These are phyloP conservation scores for Falco novaeseelandiae DNA, from an alignment of 2,797 vertebrate species.

Conservation along the genomic window DNA sequence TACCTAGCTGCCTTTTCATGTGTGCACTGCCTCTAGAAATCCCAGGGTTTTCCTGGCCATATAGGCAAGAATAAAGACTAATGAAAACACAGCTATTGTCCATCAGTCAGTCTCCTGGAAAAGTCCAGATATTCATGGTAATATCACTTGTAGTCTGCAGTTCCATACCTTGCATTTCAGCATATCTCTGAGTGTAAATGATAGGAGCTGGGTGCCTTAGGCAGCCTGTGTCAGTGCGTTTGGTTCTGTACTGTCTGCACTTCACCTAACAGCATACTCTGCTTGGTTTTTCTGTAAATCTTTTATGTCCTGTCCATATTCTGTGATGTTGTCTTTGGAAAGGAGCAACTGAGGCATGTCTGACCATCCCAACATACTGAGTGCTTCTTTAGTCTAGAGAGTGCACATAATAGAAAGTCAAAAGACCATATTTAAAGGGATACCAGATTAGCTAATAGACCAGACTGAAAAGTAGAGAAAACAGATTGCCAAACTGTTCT, in stretches of 20 bases:
- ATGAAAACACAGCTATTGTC: not conserved
- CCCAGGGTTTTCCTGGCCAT: not conserved
- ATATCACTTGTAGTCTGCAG: not conserved
- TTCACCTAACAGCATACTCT: not conserved
- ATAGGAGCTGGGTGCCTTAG: not conserved
- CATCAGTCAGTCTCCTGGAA: not conserved
- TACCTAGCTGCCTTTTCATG: not conserved
- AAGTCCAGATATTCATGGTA: not conserved
- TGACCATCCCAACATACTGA: not conserved
- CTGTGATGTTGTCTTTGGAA: not conserved
- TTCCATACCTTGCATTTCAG: not conserved
- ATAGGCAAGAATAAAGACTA: not conserved
- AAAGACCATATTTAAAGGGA: not conserved
- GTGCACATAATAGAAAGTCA: not conserved
- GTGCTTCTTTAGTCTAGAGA: not conserved
- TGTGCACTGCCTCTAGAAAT: not conserved
- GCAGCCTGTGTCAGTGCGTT: not conserved
- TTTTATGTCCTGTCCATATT: not conserved
- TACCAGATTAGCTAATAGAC: not conserved
- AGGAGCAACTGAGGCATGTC: not conserved
- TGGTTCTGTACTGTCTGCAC: not conserved
- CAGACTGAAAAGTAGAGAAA: not conserved
- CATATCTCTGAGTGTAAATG: not conserved
- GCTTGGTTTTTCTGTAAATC: not conserved
- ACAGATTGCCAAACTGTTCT: not conserved